These are phyloP conservation scores for Rhinella marina DNA, from an alignment of 2,797 vertebrate species.

Conservation along the genomic window DNA sequence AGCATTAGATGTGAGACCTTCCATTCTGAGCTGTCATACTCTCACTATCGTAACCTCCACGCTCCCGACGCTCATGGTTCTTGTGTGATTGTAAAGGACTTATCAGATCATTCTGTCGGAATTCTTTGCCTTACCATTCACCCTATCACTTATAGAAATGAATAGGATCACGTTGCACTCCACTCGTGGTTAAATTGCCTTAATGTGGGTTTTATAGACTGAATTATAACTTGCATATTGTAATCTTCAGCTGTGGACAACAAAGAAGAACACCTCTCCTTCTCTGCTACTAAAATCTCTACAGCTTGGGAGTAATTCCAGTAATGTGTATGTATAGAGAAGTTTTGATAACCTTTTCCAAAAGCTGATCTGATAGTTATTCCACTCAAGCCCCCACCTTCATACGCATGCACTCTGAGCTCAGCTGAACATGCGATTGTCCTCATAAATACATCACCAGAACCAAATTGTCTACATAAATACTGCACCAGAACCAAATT, in stretches of 20 bases:
- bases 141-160: not conserved
- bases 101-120: not conserved
- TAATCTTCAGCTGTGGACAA: not conserved
- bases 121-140: not conserved
- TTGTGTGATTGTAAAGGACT: not conserved
- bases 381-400: no score
- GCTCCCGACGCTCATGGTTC: not conserved
- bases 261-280: not conserved
- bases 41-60: not conserved
- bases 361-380: no score
- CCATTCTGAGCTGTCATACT: not conserved
- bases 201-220: not conserved
- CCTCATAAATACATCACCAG: no score
- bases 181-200: not conserved
- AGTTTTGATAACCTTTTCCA: no score
- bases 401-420: no score
- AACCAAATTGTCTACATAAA: no score
- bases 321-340: no score
- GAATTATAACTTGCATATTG: not conserved
- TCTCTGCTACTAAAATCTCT: no score
- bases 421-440: no score
- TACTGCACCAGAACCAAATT: no score
- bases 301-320: not conserved
- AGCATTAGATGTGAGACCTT: constrained; percentile 12
- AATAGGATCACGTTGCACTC: not conserved